Evolutionary conservation across 2,888 invertebrate genomes (phyloP).

Genomic region (Cheilosia impressa): DNA sequence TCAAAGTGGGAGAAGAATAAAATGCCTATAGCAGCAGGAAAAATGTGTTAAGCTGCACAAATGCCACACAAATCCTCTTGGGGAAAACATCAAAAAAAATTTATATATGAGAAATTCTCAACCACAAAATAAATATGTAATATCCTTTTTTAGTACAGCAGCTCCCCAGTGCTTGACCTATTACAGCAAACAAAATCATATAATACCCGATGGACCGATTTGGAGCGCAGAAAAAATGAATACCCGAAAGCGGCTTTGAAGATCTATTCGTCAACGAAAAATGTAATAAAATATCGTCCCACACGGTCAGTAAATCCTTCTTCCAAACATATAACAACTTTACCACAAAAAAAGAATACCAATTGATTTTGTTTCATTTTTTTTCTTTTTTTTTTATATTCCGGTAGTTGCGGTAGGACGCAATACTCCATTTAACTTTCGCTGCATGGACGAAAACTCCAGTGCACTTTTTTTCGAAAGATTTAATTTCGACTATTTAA

Average conservation of each 20-base stretch:
- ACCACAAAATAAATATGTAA: slow-evolving; percentile 23
- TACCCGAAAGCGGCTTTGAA: slow-evolving; percentile 8
- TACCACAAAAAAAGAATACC: slow-evolving; percentile 49
- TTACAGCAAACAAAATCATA: slow-evolving; percentile 20
- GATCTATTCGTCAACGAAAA: slow-evolving; percentile 36
- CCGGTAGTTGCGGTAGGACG: slow-evolving; percentile 43
- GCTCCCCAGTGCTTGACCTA: slow-evolving; percentile 27
- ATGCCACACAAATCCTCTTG: slow-evolving; percentile 24
- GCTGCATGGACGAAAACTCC: slow-evolving; percentile 12
- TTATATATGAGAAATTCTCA: slow-evolving; percentile 21
- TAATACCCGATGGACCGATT: slow-evolving; percentile 41
- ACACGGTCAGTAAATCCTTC: slow-evolving; percentile 4
- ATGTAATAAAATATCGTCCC: slow-evolving; percentile 19
- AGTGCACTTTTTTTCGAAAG: slow-evolving; percentile 14
- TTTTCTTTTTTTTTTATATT: slow-evolving; percentile 12
- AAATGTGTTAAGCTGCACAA: slow-evolving; percentile 20
- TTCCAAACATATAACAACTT: neutral
- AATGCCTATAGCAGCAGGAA: neutral
- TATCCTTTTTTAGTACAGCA: slow-evolving; percentile 15
- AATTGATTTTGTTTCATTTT: slow-evolving; percentile 13
- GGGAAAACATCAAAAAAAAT: slow-evolving; percentile 6
- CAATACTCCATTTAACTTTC: slow-evolving; percentile 25
- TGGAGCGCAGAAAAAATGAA: neutral
- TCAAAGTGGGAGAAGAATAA: neutral
- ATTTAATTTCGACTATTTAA: too few relatives aligned